These are phyloP conservation scores for Charina bottae DNA, from an alignment of 2,113 vertebrate genomes.

Conservation along the genomic window DNA sequence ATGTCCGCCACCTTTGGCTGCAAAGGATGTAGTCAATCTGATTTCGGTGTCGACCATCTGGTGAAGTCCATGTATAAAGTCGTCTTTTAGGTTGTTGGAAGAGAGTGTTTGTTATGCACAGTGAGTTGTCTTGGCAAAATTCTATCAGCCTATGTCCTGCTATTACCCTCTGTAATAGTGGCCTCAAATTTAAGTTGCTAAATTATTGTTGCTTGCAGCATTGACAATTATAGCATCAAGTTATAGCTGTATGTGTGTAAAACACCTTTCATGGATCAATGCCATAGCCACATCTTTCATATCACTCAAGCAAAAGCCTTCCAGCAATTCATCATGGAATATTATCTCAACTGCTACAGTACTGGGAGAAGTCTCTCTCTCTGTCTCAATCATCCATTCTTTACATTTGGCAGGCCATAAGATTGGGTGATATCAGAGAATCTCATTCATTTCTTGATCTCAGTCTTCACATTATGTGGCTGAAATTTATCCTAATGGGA, in stretches of 20 bases:
- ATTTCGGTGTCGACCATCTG: no score
- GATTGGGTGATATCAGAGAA: neutral
- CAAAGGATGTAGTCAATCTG: no score
- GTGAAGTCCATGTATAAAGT: no score
- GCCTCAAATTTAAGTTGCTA: neutral
- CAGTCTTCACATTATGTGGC: neutral
- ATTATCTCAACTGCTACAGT: neutral
- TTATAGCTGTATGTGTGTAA: neutral
- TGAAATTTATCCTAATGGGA: neutral
- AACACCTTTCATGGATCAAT: neutral
- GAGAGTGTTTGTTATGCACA: no score
- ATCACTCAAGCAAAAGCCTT: neutral
- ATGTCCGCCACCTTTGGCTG: no score
- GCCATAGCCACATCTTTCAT: neutral
- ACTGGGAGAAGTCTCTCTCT: neutral
- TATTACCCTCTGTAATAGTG: neutral
- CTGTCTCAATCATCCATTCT: neutral
- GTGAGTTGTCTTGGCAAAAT: no score
- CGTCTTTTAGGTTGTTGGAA: no score
- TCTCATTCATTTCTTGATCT: neutral
- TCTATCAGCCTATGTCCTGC: no score
- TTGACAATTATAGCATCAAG: neutral
- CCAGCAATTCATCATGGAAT: neutral
- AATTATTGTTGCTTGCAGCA: neutral
- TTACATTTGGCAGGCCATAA: neutral